phyloP scores from a whole-genome alignment of 2,888 invertebrate genomes.

The Dusona sp. region DNA sequence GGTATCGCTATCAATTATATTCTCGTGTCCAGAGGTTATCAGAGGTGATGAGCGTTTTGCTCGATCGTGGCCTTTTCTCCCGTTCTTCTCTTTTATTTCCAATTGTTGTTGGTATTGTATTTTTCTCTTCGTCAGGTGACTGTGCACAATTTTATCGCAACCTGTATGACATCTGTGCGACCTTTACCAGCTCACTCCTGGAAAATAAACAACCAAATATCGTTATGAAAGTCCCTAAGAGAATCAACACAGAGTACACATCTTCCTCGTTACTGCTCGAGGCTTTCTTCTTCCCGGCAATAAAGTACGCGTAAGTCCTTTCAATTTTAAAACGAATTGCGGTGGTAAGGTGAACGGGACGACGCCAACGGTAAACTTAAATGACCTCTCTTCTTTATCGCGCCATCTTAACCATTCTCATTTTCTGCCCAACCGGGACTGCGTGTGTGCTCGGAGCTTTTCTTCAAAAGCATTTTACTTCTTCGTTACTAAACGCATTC shows the following conservation, averaged over 20 bases:
- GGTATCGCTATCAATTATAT: constrained; percentile 67
- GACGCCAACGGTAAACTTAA: constrained; percentile 54
- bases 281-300: not conserved
- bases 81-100: constrained; percentile 13
- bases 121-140: not conserved
- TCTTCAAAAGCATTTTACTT: constrained; percentile 45
- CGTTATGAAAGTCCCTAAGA: not conserved
- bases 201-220: not conserved
- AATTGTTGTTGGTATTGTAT: not conserved
- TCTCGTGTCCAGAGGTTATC: constrained; percentile 60
- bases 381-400: constrained; percentile 46
- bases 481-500: constrained; percentile 63
- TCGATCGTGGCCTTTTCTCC: constrained; percentile 48
- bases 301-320: constrained; percentile 30
- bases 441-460: not conserved
- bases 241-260: not conserved
- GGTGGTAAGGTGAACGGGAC: constrained; percentile 20
- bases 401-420: constrained; percentile 33
- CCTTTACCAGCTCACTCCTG: not conserved
- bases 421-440: constrained; percentile 31
- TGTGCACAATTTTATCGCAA: not conserved
- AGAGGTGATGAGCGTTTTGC: constrained; percentile 65
- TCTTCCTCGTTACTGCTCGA: constrained; percentile 1
- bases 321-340: constrained; percentile 37
- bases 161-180: not conserved